A percentile compares a stretch with the other conserved stretches of the same genome.
phyloP scores from a whole-genome alignment of 2,113 vertebrate genomes.

The Ariopsis seemanni region DNA sequence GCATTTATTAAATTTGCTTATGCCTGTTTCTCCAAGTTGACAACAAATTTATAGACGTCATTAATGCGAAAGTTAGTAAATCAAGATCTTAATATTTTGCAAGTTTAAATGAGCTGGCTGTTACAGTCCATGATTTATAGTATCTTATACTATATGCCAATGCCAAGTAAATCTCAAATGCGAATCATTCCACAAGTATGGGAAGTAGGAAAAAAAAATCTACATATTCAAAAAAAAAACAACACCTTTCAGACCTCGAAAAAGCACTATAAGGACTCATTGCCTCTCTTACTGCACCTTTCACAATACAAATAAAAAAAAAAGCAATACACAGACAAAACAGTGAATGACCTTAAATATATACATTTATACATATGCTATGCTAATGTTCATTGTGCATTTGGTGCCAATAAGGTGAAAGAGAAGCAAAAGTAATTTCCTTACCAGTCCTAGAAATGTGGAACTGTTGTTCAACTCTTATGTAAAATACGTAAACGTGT shows the following conservation, averaged over 20 bases:
- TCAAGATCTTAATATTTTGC: background rate
- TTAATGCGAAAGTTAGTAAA: background rate
- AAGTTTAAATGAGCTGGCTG: background rate
- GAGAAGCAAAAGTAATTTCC: background rate
- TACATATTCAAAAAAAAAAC: background rate
- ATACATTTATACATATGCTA: conserved; percentile 77
- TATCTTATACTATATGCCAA: background rate
- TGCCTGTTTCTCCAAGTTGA: background rate
- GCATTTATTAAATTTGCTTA: background rate
- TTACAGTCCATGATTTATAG: background rate
- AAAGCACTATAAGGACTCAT: background rate
- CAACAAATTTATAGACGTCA: background rate
- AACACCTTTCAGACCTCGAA: background rate
- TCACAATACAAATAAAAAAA: conserved; percentile 47
- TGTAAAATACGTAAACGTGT: background rate
- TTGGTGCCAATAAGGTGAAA: conserved; percentile 49
- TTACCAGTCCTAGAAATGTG: background rate
- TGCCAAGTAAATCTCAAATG: background rate
- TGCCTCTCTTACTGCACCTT: background rate
- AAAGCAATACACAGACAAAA: conserved; percentile 55
- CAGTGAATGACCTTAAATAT: conserved; percentile 66
- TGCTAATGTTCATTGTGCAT: conserved; percentile 54
- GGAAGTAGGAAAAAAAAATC: background rate
- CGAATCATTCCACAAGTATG: background rate
- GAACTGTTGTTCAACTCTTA: background rate